These are phyloP conservation scores for Bombyx mori DNA, from an alignment of 1,140 invertebrate genomes.

Conservation along the genomic window DNA sequence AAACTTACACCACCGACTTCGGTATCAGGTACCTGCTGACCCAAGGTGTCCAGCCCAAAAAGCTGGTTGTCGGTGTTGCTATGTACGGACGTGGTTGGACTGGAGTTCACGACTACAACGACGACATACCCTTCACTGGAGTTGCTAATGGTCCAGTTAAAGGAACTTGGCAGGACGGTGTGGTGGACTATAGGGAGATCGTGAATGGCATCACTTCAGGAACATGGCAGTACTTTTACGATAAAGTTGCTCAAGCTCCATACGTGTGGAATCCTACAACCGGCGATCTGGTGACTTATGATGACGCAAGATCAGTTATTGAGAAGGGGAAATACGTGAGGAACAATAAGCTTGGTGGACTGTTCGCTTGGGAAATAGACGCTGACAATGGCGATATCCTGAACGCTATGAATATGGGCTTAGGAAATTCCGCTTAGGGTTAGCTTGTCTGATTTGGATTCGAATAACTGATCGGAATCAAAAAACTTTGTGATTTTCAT, in stretches of 20 bases:
- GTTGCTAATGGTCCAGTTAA: slow-evolving; percentile 53
- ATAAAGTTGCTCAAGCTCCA: slow-evolving; percentile 54
- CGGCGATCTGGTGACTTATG: slow-evolving; percentile 57
- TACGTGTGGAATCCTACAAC: slow-evolving; percentile 53
- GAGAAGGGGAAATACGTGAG: slow-evolving; percentile 62
- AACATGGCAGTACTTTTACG: slow-evolving; percentile 61
- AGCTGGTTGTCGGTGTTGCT: slow-evolving; percentile 59
- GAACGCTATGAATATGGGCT: slow-evolving; percentile 62
- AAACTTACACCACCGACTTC: slow-evolving; percentile 62
- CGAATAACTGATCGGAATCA: too few species aligned
- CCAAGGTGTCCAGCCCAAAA: slow-evolving; percentile 58
- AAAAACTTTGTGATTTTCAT: too few species aligned
- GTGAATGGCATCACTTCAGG: slow-evolving; percentile 51
- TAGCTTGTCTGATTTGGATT: too few species aligned
- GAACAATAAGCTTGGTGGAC: slow-evolving; percentile 56
- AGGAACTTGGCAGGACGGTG: slow-evolving; percentile 61
- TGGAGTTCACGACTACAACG: slow-evolving; percentile 46
- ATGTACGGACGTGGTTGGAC: slow-evolving; percentile 65
- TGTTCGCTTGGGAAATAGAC: slow-evolving; percentile 63
- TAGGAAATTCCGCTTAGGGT: slow-evolving; percentile 40
- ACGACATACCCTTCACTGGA: slow-evolving; percentile 53
- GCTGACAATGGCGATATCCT: slow-evolving; percentile 58
- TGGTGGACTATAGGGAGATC: slow-evolving; percentile 61
- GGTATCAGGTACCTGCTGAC: slow-evolving; percentile 52
- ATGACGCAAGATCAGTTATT: slow-evolving; percentile 54